Base-by-base conservation (phyloP, 2,797 vertebrate genomes). In the Gymnoscopelus microlampas region DNA sequence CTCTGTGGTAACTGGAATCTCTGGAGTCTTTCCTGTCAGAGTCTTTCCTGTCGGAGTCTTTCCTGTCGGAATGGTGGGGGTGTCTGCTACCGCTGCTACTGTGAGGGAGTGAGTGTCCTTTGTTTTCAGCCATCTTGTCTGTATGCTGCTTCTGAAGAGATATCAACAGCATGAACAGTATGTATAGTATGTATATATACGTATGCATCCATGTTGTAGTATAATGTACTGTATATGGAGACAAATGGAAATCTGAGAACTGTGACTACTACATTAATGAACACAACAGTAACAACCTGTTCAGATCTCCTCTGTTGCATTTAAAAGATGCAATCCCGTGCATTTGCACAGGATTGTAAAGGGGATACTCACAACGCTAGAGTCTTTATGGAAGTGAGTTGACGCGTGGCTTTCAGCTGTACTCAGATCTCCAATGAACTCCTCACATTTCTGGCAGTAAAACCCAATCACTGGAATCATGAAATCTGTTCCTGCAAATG, bases 391-490 rank as follows among this genome's bases (percentile, higher is more conserved):
- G 15, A 76, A 73, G 77, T 95, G 93, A 71, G 78, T 80, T 66
- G 92, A 92, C 70, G 93, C 91, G 76, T 98, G 97, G 53, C 86
- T 93, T 79, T 97, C 95, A 74, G 95, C 96, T 80, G 89, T 93
- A 74, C 82, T 94, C 69, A 96, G 90, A 91, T 98, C 96, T 82
- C 95, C 95, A 76, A 97, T 95, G 91, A 96, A 96, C 89, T 97
- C 96, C 66, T 97, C 94, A 92, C 97, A 99, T 65, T 95, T 95
- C 80, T 96, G 94, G 84, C 97, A 99, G 85, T 96, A 99, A 93
- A 96, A 98, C 62, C 97, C 96, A 73, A 95, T 95, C 66, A 96
- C 93, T 29, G 97, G 95, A 80, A 95, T 92, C 84, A 99, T 78
- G 90, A 95, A 97, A 70, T 93, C 91, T 44, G 94, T 90, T 71